Percentiles rank a stretch among this genome's conserved stretches.
phyloP scores from a whole-genome alignment of 2,113 vertebrate species.

The Tragelaphus imberbis region DNA sequence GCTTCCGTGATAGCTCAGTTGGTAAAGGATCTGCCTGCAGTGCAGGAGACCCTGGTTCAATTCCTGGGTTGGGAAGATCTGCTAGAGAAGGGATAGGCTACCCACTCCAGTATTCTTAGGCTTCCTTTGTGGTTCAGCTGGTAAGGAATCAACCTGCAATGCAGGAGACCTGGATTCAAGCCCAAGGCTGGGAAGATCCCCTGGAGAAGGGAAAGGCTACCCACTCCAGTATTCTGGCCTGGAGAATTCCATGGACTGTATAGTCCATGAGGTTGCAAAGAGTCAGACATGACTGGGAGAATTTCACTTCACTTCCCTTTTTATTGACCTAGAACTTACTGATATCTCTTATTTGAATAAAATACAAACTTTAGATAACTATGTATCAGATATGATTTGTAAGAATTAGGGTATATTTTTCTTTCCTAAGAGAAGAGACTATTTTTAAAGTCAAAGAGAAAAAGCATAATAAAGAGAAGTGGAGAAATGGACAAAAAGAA shows the following conservation, averaged over 20 bases:
- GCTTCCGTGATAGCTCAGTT: background rate
- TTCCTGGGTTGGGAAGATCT: background rate
- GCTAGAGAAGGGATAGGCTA: background rate
- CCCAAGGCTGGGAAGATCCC: background rate
- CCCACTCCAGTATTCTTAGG: background rate
- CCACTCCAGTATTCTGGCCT: background rate
- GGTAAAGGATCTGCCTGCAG: background rate
- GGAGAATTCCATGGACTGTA: background rate
- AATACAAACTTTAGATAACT: slow-evolving; percentile 14
- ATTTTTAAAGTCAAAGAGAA: slow-evolving; percentile 8
- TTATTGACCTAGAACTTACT: slow-evolving; percentile 8
- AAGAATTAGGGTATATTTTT: slow-evolving; percentile 11
- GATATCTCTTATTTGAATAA: slow-evolving; percentile 26
- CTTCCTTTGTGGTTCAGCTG: background rate
- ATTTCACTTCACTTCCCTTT: background rate
- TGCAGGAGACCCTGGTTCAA: background rate
- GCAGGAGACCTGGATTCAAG: background rate
- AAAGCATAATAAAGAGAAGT: background rate
- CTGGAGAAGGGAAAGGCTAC: background rate
- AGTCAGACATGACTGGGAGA: background rate
- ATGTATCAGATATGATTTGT: slow-evolving; percentile 10
- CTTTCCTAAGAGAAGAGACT: background rate
- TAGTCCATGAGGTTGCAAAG: background rate
- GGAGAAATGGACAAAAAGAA: background rate
- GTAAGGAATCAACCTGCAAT: background rate